A percentile compares a stretch with the other conserved stretches of the same genome.
Evolutionary conservation across 2,888 invertebrate genomes (phyloP).

Genomic region (Drosophila mimetica): DNA sequence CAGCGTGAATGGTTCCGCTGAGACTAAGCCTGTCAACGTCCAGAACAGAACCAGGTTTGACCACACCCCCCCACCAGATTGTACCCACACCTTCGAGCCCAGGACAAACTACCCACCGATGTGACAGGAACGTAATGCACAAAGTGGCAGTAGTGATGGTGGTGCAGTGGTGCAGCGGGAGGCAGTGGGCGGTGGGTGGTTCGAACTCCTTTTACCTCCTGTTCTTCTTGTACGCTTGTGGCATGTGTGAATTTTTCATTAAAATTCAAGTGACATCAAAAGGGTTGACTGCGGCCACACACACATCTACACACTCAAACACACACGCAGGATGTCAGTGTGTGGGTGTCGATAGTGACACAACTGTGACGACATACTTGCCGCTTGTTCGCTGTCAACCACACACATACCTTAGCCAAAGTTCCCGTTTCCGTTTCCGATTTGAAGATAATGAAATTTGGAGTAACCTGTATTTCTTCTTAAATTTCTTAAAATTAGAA

Average conservation of each 20-base stretch:
- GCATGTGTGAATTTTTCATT: constrained; percentile 81
- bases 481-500: too few relatives aligned
- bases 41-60: constrained; percentile 45
- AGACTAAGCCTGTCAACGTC: constrained; percentile 67
- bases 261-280: constrained; percentile 82
- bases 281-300: constrained; percentile 69
- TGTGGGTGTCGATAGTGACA: constrained; percentile 77
- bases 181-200: neutral
- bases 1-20: constrained; percentile 48
- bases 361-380: constrained; percentile 81
- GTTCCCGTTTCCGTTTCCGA: neutral
- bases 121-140: constrained; percentile 43
- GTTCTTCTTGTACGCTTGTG: constrained; percentile 73
- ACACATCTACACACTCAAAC: constrained; percentile 21
- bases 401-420: constrained; percentile 17
- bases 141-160: constrained; percentile 22
- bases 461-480: too few relatives aligned
- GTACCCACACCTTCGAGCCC: constrained; percentile 44
- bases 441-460: neutral
- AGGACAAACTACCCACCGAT: constrained; percentile 40
- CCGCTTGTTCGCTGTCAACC: constrained; percentile 70
- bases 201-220: constrained; percentile 10
- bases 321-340: constrained; percentile 18
- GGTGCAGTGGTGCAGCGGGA: neutral
- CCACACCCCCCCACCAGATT: constrained; percentile 62